These are phyloP conservation scores for Montipora capitata DNA, from an alignment of 92 coral and sea anemone species.

Conservation along the genomic window DNA sequence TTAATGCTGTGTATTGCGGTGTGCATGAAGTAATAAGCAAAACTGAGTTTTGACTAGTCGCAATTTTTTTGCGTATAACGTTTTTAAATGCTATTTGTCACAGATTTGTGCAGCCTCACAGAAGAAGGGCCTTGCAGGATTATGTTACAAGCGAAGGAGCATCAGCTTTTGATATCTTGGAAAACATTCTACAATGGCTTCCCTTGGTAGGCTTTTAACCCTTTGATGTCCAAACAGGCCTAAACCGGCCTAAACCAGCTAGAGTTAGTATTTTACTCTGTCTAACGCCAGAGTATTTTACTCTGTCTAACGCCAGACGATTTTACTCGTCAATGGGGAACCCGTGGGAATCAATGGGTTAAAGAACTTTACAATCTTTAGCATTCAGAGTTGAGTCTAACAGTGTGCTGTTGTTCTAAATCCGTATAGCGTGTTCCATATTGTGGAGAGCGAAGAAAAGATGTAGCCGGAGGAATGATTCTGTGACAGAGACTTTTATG, in stretches of 20 bases:
- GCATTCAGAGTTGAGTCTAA: not conserved
- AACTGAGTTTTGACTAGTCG: not conserved
- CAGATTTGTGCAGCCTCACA: conserved; percentile 56
- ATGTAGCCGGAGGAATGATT: not conserved
- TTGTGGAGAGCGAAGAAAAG: not conserved
- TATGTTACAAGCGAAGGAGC: conserved; percentile 45
- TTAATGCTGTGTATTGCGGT: not conserved
- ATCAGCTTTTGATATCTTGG: conserved; percentile 44
- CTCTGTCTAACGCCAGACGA: too few species aligned
- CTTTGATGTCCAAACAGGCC: too few species aligned
- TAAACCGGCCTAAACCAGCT: too few species aligned
- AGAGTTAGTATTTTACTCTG: not conserved
- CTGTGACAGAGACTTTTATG: not conserved
- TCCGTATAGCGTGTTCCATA: not conserved
- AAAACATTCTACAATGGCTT: conserved; percentile 9
- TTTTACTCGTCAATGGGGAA: too few species aligned
- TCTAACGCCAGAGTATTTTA: too few species aligned
- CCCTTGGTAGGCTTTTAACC: conserved; percentile 32
- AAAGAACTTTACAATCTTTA: not conserved
- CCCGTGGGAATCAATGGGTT: not conserved
- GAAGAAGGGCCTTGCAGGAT: conserved; percentile 60
- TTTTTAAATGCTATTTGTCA: not conserved
- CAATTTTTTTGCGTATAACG: not conserved
- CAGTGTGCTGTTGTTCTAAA: not conserved
- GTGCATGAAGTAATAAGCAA: not conserved